Percentiles rank a stretch among this genome's conserved stretches.
Evolutionary conservation across 2,888 invertebrate species (phyloP).

Genomic region (Synanthedon myopaeformis): DNA sequence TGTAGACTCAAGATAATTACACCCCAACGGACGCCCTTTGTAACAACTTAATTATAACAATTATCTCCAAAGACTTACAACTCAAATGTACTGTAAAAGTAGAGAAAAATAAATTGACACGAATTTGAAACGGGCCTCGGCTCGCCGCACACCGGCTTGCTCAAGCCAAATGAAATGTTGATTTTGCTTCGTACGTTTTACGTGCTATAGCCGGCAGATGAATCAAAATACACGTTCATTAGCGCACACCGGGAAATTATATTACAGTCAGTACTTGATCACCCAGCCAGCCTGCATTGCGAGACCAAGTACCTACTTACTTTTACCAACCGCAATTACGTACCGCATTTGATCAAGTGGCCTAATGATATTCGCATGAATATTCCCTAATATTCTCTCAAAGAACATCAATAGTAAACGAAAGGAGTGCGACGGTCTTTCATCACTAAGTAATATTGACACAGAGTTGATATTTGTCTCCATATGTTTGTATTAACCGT

Average conservation of each 20-base stretch:
- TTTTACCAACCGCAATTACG: conserved; percentile 18
- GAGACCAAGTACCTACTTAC: conserved; percentile 8
- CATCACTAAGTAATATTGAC: too few relatives aligned
- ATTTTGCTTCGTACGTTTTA: conserved; percentile 47
- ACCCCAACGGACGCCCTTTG: too few relatives aligned
- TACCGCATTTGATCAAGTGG: conserved; percentile 13
- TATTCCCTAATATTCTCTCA: neutral
- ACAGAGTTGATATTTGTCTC: too few relatives aligned
- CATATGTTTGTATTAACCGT: too few relatives aligned
- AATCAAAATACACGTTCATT: conserved; percentile 68
- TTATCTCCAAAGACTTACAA: too few relatives aligned
- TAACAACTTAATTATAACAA: too few relatives aligned
- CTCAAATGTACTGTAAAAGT: conserved; percentile 5
- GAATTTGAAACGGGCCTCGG: conserved; percentile 36
- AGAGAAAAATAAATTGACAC: conserved; percentile 46
- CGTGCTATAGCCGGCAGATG: conserved; percentile 46
- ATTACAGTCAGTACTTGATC: conserved; percentile 55
- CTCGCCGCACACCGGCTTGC: conserved; percentile 17
- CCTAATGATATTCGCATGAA: neutral
- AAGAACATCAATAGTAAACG: neutral
- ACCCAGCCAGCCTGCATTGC: conserved; percentile 26
- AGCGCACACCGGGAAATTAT: conserved; percentile 55
- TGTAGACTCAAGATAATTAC: too few relatives aligned
- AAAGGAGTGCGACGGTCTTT: neutral
- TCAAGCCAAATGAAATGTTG: conserved; percentile 50